These are phyloP conservation scores for Garra rufa DNA, from an alignment of 2,113 vertebrate genomes.

Conservation along the genomic window DNA sequence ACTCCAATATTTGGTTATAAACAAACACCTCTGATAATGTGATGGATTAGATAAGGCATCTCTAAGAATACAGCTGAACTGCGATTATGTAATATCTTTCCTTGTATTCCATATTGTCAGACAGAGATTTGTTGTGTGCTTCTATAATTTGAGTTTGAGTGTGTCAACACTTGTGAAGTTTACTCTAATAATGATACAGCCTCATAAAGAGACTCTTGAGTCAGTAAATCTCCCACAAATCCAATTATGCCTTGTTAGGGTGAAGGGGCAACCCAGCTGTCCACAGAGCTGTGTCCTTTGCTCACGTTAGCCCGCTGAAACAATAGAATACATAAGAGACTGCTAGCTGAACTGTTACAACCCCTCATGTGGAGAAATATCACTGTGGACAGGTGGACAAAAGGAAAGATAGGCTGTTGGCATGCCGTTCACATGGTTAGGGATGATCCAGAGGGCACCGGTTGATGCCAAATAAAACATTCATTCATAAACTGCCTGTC, in stretches of 20 bases:
- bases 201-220: constrained; percentile 72
- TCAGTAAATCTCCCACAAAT: constrained; percentile 66
- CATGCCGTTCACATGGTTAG: not conserved
- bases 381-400: not conserved
- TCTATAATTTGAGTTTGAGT: constrained; percentile 48
- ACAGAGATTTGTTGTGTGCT: constrained; percentile 13
- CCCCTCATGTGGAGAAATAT: not conserved
- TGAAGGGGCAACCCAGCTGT: constrained; percentile 54
- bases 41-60: constrained; percentile 6
- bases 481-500: not conserved
- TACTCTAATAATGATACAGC: constrained; percentile 59
- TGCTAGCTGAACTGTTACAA: constrained; percentile 28
- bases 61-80: constrained; percentile 2
- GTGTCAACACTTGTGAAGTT: constrained; percentile 58
- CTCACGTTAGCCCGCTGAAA: constrained; percentile 26
- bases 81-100: constrained; percentile 14
- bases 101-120: not conserved
- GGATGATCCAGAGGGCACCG: constrained; percentile 3
- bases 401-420: not conserved
- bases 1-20: not conserved
- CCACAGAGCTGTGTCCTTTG: constrained; percentile 12
- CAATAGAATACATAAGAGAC: constrained; percentile 53
- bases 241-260: constrained; percentile 66
- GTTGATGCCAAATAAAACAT: constrained; percentile 9
- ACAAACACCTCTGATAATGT: not conserved